Evolutionary conservation across 2,888 invertebrate species (phyloP), one percentile per base, ranked within the genome.

Genomic region (Drosophila melanosoma): DNA sequence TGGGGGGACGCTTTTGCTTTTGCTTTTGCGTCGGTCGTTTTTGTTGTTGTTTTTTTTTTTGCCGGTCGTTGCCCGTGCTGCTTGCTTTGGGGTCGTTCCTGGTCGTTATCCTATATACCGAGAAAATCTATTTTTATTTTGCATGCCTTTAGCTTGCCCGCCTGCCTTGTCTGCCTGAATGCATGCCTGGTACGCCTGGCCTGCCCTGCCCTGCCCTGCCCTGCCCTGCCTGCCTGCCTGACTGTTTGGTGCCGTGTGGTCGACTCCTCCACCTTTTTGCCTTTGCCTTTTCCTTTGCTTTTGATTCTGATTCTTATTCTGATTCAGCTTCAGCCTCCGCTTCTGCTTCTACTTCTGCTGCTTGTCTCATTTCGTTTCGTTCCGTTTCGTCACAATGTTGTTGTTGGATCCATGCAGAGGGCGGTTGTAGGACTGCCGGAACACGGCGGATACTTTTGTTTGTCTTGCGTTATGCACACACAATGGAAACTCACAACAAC

Each of bases 71-170:
- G 83, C 77, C 83, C 82, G 86, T 80, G 65, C 67, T 68, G 52
- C 67, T 45, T 56, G 76, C 71, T 79, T 89, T 85, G 92, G 92
- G 91, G 91, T 91, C 91, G 92, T 91, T 91, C 88, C 83, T 92
- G 91, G 91, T 91, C 91, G 90, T 91, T 91, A 91, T 91, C 91
- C 91, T 91, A 91, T 89, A 91, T 91, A 91, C 89, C 87, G 91
- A 91, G 90, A 89, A 91, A 87, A 86, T 89, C 83, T 90, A 90
- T 90, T 89, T 89, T 89, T 89, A 83, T 82, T 86, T 89, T 82
- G 81, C 85, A 82, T 87, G 66, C 61, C 62, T 69, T 56, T 45
- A 33, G 57, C 57, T 38, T 54, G 58, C 51, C 59, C 69, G 67
- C 74, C 62, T 54, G 15, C 53, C 66, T 51, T 40, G 15, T 15